Conservation (phyloP, 2,888 invertebrate genomes). For the Apeira syringaria region DNA sequence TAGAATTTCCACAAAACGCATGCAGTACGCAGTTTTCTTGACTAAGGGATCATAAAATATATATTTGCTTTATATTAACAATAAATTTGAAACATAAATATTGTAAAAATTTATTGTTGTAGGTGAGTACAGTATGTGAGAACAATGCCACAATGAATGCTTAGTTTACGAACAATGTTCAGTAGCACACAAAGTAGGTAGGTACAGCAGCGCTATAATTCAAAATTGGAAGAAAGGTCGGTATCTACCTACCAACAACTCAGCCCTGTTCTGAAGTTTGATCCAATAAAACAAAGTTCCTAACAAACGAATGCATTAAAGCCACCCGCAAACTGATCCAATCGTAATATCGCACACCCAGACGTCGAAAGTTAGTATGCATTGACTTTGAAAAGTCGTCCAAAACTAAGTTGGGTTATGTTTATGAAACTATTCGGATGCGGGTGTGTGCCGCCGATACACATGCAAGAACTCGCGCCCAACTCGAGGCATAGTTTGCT, state of each 20-base stretch:
- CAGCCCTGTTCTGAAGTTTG: constrained; percentile 72
- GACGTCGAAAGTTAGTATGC: constrained; percentile 83
- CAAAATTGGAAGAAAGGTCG: no score
- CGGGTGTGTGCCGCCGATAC: constrained; percentile 80
- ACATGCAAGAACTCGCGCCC: constrained; percentile 82
- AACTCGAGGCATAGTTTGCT: constrained; percentile 82
- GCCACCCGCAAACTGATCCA: constrained; percentile 78
- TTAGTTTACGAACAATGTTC: constrained; percentile 29
- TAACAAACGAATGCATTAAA: constrained; percentile 83
- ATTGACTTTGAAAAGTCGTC: constrained; percentile 84
- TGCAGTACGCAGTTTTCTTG: no score
- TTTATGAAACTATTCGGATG: constrained; percentile 83
- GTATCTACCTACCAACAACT: constrained; percentile 48
- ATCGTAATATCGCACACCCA: constrained; percentile 81
- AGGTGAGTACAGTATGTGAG: neutral
- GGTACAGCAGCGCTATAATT: no score
- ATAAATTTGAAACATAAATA: no score
- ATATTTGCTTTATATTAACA: no score
- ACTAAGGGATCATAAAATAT: no score
- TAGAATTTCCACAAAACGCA: no score
- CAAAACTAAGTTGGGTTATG: constrained; percentile 83
- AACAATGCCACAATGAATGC: constrained; percentile 16
- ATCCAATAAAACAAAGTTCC: constrained; percentile 78
- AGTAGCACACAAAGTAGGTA: constrained; percentile 37
- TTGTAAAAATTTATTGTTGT: no score